Conservation (phyloP, 2,888 invertebrate genomes). For the Allophyes oxyacanthae region DNA sequence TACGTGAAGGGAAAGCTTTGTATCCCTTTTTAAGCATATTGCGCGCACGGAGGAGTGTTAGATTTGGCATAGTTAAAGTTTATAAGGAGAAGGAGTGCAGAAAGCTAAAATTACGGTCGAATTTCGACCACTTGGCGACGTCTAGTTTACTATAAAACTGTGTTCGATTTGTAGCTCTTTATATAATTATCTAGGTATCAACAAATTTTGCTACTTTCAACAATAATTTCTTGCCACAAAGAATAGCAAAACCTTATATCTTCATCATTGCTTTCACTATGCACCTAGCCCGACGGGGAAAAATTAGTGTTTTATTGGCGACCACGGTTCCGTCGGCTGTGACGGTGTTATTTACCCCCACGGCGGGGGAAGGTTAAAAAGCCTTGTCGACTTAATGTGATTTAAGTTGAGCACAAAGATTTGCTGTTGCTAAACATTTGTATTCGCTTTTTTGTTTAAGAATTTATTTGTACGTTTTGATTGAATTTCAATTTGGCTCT, state of each 20-base stretch:
- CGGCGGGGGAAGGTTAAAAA: slow-evolving; percentile 65
- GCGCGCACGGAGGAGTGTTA: too few relatives aligned
- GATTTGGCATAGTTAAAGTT: too few relatives aligned
- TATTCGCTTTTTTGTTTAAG: slow-evolving; percentile 46
- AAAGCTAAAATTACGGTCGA: too few relatives aligned
- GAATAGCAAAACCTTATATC: neutral
- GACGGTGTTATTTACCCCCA: slow-evolving; percentile 71
- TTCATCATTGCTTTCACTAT: slow-evolving; percentile 26
- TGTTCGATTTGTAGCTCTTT: too few relatives aligned
- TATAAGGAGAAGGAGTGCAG: too few relatives aligned
- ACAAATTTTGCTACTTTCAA: too few relatives aligned
- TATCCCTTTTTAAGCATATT: too few relatives aligned
- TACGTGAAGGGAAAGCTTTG: too few relatives aligned
- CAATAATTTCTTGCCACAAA: too few relatives aligned
- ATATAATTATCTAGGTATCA: too few relatives aligned
- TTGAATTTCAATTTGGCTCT: slow-evolving; percentile 25
- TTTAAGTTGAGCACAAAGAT: slow-evolving; percentile 67
- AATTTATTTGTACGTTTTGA: slow-evolving; percentile 35
- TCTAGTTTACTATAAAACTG: too few relatives aligned
- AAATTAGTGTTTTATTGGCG: slow-evolving; percentile 83
- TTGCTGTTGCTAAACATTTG: slow-evolving; percentile 62
- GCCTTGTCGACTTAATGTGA: slow-evolving; percentile 71
- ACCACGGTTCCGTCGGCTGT: slow-evolving; percentile 72
- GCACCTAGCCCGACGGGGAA: slow-evolving; percentile 55
- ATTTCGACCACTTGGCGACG: too few relatives aligned